Evolutionary conservation across 1,140 invertebrate genomes (phyloP).

Genomic region (Coenobita brevimanus): DNA sequence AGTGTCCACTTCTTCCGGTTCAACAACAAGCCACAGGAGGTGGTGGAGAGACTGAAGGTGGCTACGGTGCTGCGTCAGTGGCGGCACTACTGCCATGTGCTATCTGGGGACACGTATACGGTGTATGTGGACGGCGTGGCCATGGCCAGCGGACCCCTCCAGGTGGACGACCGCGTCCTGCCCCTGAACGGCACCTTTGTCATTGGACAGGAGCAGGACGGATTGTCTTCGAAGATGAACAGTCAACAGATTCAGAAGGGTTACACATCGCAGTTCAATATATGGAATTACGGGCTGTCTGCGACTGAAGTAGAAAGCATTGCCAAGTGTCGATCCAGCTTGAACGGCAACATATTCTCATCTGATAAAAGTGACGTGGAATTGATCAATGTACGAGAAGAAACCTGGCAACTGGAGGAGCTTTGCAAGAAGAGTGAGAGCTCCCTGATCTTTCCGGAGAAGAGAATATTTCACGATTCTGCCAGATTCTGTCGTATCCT

Average conservation of each 20-base stretch:
- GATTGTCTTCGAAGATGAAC: background rate
- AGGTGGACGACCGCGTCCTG: constrained; percentile 26
- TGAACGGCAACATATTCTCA: constrained; percentile 32
- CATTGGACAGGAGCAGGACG: constrained; percentile 48
- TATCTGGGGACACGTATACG: constrained; percentile 36
- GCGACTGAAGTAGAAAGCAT: background rate
- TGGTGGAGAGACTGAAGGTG: background rate
- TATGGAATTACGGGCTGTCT: constrained; percentile 32
- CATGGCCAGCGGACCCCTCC: background rate
- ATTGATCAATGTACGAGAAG: constrained; percentile 11
- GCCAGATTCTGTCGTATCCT: background rate
- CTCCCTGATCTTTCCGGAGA: constrained; percentile 41
- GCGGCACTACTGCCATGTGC: constrained; percentile 48
- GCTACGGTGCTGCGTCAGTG: constrained; percentile 27
- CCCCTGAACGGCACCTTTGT: constrained; percentile 49
- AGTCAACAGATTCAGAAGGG: constrained; percentile 43
- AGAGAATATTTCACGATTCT: background rate
- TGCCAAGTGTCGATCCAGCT: constrained; percentile 11
- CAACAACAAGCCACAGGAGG: constrained; percentile 48
- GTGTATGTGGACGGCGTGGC: constrained; percentile 38
- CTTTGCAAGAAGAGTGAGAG: constrained; percentile 14
- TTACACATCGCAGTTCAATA: constrained; percentile 35
- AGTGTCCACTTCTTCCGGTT: constrained; percentile 30
- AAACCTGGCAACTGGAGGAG: background rate
- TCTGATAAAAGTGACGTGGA: constrained; percentile 22